Conservation (phyloP, 2,113 vertebrate genomes). For the Ondatra zibethicus region DNA sequence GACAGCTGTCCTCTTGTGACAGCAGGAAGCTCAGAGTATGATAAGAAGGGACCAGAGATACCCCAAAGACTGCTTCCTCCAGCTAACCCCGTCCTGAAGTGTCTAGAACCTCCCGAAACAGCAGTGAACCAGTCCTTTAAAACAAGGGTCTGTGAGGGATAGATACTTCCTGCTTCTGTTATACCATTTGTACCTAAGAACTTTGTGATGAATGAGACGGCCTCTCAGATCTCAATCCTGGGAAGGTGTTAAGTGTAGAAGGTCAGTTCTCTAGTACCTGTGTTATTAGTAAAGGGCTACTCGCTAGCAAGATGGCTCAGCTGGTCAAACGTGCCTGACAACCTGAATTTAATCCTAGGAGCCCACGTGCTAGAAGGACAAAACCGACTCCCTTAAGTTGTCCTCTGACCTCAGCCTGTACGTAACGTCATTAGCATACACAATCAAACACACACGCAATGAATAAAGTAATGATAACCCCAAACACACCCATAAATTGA, state of each 20-base stretch:
- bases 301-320: not conserved
- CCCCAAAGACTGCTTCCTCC: not conserved
- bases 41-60: not conserved
- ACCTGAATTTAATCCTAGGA: too few species aligned
- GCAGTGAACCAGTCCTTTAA: not conserved
- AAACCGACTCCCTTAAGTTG: not conserved
- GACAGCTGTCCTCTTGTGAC: not conserved
- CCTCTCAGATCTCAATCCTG: slow-evolving; percentile 22
- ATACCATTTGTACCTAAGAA: slow-evolving; percentile 3
- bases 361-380: not conserved
- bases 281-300: not conserved
- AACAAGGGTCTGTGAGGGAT: not conserved
- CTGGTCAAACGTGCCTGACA: not conserved
- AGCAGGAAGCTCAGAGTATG: not conserved
- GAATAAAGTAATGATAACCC: not conserved
- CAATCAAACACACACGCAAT: not conserved
- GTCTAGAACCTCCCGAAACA: not conserved
- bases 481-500: not conserved
- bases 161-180: not conserved
- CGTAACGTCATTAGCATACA: not conserved
- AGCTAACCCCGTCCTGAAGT: not conserved
- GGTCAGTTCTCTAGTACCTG: not conserved
- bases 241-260: not conserved
- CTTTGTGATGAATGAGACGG: not conserved
- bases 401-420: not conserved